A percentile compares a stretch with the other conserved stretches of the same genome.
Conservation (phyloP, 2,797 vertebrate genomes). For the Rhodeus uyekii region DNA sequence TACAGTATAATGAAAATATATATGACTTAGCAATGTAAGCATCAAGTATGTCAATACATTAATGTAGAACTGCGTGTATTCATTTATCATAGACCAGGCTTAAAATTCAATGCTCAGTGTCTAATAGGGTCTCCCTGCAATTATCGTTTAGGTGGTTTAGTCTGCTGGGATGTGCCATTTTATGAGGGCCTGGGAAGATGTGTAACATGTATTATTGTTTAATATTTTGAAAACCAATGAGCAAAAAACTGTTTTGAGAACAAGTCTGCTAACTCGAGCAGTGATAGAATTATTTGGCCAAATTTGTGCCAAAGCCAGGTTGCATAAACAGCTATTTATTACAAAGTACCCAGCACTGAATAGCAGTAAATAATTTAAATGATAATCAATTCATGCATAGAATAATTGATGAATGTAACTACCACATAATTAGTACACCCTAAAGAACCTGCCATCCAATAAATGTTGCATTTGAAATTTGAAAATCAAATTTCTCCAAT, state of each 20-base stretch:
- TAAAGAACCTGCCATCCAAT: background rate
- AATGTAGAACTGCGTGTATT: background rate
- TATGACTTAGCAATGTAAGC: background rate
- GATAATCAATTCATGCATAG: background rate
- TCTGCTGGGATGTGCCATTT: background rate
- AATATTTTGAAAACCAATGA: background rate
- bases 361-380: background rate
- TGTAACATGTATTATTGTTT: background rate
- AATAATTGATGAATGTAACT: background rate
- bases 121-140: background rate
- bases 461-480: too few relatives aligned
- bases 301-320: background rate
- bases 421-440: background rate
- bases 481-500: background rate
- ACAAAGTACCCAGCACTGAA: background rate
- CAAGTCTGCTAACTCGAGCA: background rate
- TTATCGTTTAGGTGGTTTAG: background rate
- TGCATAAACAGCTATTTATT: constrained; percentile 22
- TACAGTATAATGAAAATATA: background rate
- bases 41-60: background rate
- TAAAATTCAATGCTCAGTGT: background rate
- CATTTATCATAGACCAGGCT: background rate
- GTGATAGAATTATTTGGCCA: background rate
- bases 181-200: background rate
- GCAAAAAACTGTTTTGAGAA: background rate